Base-by-base conservation (phyloP, 2,113 vertebrate genomes). In the Tamias sibiricus region DNA sequence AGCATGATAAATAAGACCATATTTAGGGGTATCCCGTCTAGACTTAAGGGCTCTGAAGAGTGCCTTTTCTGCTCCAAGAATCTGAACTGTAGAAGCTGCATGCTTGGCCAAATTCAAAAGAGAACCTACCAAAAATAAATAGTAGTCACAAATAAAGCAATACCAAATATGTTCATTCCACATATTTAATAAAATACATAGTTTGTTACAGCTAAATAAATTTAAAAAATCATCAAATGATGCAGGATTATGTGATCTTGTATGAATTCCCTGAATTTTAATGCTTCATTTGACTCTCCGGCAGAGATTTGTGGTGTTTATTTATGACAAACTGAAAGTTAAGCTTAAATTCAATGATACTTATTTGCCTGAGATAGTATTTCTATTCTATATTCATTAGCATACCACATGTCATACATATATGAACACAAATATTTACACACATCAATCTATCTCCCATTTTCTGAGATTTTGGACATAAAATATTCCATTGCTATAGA, bases 71-170 rank as follows among this genome's bases (percentile, higher is more conserved):
- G 99, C 99, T 47, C 99, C 99, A 24, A 99, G 98, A 96, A 99
- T 99, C 98, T 99, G 99, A 95, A 99, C 99, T 0, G 99, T 99
- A 92, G 99, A 99, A 69, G 99, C 99, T 0, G 99, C 99, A 92
- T 99, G 99, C 90, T 99, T 99, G 1, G 99, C 99, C 98, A 99
- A 98, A 98, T 99, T 99, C 98, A 99, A 97, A 69, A 99, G 99
- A 49, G 99, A 99, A 66, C 99, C 99, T 99, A 91, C 0, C 68
- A 71, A 69, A 97, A 30, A 74, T 37, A 20, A 42, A 3, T 14
- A 20, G 14, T 8, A 89, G 68, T 95, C 62, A 64, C 2, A 54
- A 72, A 20, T 32, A 80, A 68, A 47, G 0, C 2, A 75, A 16
- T 79, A 93, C 9, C 35, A 80, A 12, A 42, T 71, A 62, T 64